These are phyloP conservation scores for Hymenopus coronatus DNA, from an alignment of 2,888 invertebrate genomes.

Conservation along the genomic window DNA sequence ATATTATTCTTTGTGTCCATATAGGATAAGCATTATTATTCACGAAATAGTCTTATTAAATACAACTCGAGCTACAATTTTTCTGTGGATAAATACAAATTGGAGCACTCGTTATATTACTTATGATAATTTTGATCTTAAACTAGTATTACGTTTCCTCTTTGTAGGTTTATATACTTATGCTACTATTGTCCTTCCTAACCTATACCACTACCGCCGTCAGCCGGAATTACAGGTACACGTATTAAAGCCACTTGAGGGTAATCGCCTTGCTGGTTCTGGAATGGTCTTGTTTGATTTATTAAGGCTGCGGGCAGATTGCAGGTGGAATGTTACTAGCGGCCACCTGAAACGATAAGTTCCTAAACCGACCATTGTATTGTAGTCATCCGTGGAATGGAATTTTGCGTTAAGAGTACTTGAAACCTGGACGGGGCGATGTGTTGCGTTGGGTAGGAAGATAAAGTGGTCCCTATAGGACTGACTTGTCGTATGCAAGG, in stretches of 20 bases:
- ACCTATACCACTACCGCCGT: too few relatives aligned
- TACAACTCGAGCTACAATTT: too few relatives aligned
- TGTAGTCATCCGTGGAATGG: neutral
- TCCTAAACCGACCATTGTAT: neutral
- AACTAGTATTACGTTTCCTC: too few relatives aligned
- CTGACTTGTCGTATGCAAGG: conserved; percentile 4
- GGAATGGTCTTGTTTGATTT: neutral
- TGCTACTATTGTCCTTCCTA: too few relatives aligned
- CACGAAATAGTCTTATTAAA: too few relatives aligned
- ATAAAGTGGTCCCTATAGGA: conserved; percentile 14
- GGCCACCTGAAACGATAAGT: neutral
- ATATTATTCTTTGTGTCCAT: too few relatives aligned
- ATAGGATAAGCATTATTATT: too few relatives aligned
- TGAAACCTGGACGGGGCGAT: neutral
- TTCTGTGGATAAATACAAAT: too few relatives aligned
- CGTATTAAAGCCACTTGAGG: neutral
- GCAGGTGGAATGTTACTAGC: neutral
- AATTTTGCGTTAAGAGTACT: neutral
- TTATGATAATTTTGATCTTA: too few relatives aligned
- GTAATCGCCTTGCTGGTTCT: neutral
- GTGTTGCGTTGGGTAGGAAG: conserved; percentile 8
- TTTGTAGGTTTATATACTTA: too few relatives aligned
- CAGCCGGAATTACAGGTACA: neutral
- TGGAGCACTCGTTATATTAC: too few relatives aligned
- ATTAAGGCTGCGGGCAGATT: neutral